Evolutionary conservation across 2,113 vertebrate species (phyloP).

Genomic region (Oreamnos americanus): DNA sequence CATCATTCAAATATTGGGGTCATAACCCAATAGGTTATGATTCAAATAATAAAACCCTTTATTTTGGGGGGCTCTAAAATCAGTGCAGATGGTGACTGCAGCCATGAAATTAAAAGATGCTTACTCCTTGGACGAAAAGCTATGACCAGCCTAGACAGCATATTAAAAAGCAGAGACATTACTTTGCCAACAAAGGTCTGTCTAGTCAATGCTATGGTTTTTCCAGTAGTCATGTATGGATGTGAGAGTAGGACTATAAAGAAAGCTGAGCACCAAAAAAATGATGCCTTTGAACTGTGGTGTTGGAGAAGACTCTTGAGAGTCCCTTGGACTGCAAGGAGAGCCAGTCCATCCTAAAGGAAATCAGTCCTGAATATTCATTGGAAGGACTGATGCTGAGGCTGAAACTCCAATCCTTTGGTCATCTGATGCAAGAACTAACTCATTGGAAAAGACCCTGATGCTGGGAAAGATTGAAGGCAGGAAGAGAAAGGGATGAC

Average conservation of each 20-base stretch:
- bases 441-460: not conserved
- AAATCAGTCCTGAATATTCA: not conserved
- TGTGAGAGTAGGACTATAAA: not conserved
- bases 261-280: not conserved
- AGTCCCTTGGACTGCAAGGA: not conserved
- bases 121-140: not conserved
- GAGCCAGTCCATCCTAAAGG: not conserved
- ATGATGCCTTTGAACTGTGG: not conserved
- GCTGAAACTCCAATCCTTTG: not conserved
- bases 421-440: not conserved
- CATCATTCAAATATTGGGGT: not conserved
- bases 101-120: not conserved
- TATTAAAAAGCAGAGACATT: not conserved
- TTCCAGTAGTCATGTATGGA: not conserved
- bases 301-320: not conserved
- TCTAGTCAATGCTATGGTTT: not conserved
- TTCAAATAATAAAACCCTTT: not conserved
- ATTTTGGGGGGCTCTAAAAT: not conserved
- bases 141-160: not conserved
- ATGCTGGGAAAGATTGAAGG: not conserved
- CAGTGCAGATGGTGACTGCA: not conserved
- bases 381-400: not conserved
- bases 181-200: not conserved
- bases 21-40: not conserved
- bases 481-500: not conserved